Percentiles rank a stretch among this genome's conserved stretches.
These are phyloP conservation scores for Xenopus laevis DNA, from an alignment of 2,113 vertebrate species.

Conservation along the genomic window DNA sequence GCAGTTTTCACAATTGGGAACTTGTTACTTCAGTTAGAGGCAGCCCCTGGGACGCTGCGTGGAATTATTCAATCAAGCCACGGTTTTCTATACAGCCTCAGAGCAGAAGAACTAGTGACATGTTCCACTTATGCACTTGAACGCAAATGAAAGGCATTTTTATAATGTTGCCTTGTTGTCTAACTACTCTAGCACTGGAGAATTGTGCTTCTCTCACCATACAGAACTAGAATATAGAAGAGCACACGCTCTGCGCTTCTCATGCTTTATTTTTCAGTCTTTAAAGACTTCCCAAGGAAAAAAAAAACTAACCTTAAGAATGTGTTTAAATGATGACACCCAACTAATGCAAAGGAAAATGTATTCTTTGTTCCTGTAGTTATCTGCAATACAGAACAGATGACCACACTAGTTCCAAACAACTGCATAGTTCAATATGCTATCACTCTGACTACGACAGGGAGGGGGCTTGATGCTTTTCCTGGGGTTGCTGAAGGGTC, in stretches of 20 bases:
- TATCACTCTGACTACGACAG: constrained; percentile 39
- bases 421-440: constrained; percentile 43
- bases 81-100: constrained; percentile 69
- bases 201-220: constrained; percentile 62
- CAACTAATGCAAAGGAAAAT: constrained; percentile 29
- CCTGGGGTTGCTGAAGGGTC: constrained; percentile 59
- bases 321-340: constrained; percentile 1
- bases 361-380: constrained; percentile 26
- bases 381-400: constrained; percentile 30
- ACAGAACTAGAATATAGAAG: constrained; percentile 62
- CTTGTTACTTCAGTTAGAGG: constrained; percentile 56
- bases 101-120: constrained; percentile 61
- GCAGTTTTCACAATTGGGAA: constrained; percentile 60
- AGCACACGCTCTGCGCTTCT: constrained; percentile 60
- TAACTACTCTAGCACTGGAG: constrained; percentile 55
- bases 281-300: constrained; percentile 27
- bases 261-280: constrained; percentile 57
- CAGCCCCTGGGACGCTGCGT: constrained; percentile 60
- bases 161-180: constrained; percentile 66
- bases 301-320: constrained; percentile 21
- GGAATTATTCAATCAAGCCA: constrained; percentile 70
- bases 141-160: constrained; percentile 58
- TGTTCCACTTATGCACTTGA: constrained; percentile 60
- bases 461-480: constrained; percentile 67
- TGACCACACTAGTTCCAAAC: constrained; percentile 5